Percentiles rank a stretch among this genome's conserved stretches.
phyloP scores from a whole-genome alignment of 2,797 vertebrate species.

The Lutjanus campechanus region DNA sequence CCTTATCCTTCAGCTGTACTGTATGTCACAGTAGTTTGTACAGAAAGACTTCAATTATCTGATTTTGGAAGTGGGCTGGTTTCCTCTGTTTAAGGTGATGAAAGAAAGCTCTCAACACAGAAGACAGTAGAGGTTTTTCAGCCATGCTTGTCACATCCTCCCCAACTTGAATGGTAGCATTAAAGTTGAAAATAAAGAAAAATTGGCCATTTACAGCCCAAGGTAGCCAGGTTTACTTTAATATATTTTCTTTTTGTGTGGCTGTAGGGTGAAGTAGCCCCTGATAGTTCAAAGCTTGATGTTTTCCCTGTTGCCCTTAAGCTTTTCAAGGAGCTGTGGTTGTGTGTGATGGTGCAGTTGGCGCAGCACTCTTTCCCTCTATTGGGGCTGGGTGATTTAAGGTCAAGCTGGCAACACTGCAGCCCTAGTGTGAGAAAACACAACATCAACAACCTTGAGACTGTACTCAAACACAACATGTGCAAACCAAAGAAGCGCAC shows the following conservation, averaged over 20 bases:
- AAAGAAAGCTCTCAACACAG: background rate
- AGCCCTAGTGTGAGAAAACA: slow-evolving; percentile 17
- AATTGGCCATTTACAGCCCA: background rate
- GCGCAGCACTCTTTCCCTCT: background rate
- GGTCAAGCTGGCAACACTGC: slow-evolving; percentile 26
- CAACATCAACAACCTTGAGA: slow-evolving; percentile 41
- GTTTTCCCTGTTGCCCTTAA: background rate
- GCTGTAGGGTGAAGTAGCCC: background rate
- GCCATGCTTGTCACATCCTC: background rate
- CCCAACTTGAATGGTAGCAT: background rate
- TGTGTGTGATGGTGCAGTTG: slow-evolving; percentile 22
- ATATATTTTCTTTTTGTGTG: background rate
- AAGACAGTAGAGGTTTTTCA: background rate
- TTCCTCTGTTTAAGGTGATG: background rate
- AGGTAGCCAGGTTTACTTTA: slow-evolving; percentile 9
- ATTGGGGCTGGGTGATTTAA: slow-evolving; percentile 16
- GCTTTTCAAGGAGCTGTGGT: slow-evolving; percentile 10
- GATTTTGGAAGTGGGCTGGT: background rate
- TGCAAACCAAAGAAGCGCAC: slow-evolving; percentile 13
- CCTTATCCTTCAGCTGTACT: background rate
- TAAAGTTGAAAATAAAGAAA: background rate
- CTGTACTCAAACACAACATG: slow-evolving; percentile 20
- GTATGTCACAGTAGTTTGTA: background rate
- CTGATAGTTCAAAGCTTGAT: background rate
- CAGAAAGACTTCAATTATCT: background rate